Base-by-base conservation (phyloP, 2,113 vertebrate genomes). In the Platanista minor region DNA sequence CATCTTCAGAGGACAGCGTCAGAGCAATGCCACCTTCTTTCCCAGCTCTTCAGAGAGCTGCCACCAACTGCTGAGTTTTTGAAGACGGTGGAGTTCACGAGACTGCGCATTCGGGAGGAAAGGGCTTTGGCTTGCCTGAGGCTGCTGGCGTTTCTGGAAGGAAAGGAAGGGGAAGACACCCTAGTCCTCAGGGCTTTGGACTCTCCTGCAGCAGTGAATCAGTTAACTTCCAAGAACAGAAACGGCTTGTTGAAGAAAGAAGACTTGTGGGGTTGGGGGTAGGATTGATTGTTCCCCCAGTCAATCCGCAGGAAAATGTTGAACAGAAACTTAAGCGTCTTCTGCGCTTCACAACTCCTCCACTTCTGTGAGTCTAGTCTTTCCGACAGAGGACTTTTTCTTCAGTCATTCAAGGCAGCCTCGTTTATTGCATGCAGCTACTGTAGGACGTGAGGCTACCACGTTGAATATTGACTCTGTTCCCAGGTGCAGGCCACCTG, bases 21-120 rank as follows among this genome's bases (percentile, higher is more conserved):
- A 20, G 96, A 96, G 23, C 97, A 97, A 98, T 72, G 95, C 92
- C 83, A 93, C 87, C 71, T 77, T 59, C 59, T 98, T 96, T 91
- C 97, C 86, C 96, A 54, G 62, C 98, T 97, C 87, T 97, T 99
- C 84, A 49, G 94, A 81, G 96, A 91, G 29, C 98, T 99, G 5
- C 99, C 99, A 1, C 97, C 90, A 0, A 95, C 99, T 83, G 99
- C 99, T 15, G 99, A 99, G 97, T 99, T 99, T 98, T 98, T 98
- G 87, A 99, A 98, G 98, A 98, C 99, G 2, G 89, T 96, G 15
- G 99, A 99, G 97, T 99, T 99, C 90, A 98, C 98, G 4, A 98
- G 98, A 72, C 97, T 99, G 78, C 83, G 97, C 61, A 98, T 99
- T 97, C 97, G 97, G 94, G 98, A 98, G 1, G 99, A 99, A 97